Evolutionary conservation across 2,797 vertebrate species (phyloP), one percentile per base, ranked within the genome.

Genomic region (Ctenopoma kingsleyae): DNA sequence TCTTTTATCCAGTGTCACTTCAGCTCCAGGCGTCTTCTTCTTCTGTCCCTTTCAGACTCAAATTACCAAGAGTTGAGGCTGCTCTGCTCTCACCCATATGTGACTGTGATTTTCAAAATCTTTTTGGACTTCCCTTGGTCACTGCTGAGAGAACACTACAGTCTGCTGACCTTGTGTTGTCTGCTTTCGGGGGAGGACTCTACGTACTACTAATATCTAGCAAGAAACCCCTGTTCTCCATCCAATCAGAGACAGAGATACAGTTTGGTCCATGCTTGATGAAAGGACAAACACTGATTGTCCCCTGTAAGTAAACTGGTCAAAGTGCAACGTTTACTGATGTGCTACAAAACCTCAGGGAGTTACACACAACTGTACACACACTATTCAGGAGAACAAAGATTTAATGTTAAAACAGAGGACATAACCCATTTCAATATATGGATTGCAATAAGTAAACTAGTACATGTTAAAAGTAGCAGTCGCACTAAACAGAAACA

Each of bases 311-410:
- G 71, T 35, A 78, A 82, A 86, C 80, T 62, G 84, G 48, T 43
- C 88, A 89, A 89, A 87, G 90, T 87, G 1, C 84, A 86, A 67
- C 12, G 1, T 50, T 4, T 17, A 20, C 44, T 22, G 2, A 25
- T 12, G 13, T 15, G 5, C 15, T 25, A 47, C 12, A 13, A 49
- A 47, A 32, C 8, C 30, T n/a, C 22, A 36, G n/a, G 10, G 11
- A 44, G 27, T 30, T 9, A 46, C 43, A 49, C 12, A 43, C 30
- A 25, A 38, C 32, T 32, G 12, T 23, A 12, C 23, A 16, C 4
- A 23, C 19, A 32, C 15, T 10, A 4, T 7, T 41, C 47, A 15
- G 11, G 17, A 41, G 7, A 1, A 15, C 27, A 35, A 4, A 20
- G 4, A 61, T 20, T 15, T 40, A 12, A 22, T 10, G 6, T 47